Conservation (phyloP, 2,113 vertebrate genomes). For the Vimba vimba region DNA sequence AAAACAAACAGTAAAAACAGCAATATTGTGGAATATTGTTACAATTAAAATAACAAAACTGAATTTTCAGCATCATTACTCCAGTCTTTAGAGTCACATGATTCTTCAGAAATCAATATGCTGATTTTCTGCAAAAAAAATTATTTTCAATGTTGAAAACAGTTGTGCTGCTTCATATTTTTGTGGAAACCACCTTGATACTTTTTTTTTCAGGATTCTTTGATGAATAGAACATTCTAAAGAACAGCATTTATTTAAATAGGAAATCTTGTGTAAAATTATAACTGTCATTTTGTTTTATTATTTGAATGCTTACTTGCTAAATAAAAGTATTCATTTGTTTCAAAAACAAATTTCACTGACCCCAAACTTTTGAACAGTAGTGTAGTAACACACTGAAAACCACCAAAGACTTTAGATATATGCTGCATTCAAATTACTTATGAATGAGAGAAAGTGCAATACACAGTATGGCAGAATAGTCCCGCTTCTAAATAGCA, state of each 20-base stretch:
- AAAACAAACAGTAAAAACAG: neutral
- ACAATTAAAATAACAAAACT: neutral
- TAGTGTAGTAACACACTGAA: neutral
- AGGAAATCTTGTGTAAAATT: neutral
- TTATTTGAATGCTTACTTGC: too few relatives aligned
- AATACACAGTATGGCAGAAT: too few relatives aligned
- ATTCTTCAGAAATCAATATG: neutral
- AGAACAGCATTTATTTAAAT: neutral
- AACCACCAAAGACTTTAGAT: neutral
- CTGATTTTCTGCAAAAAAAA: neutral
- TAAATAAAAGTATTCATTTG: too few relatives aligned
- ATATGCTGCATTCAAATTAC: too few relatives aligned
- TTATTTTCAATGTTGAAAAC: neutral
- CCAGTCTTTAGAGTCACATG: neutral
- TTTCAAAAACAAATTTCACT: too few relatives aligned
- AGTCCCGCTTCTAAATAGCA: too few relatives aligned
- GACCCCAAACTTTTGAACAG: neutral
- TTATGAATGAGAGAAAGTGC: too few relatives aligned
- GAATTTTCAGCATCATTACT: neutral
- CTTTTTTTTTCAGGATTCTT: neutral
- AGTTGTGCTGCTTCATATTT: neutral
- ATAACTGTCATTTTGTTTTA: too few relatives aligned
- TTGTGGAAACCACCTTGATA: neutral
- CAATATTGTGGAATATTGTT: neutral
- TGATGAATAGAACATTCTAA: neutral